Percentiles rank a stretch among this genome's conserved stretches.
Evolutionary conservation across 53 echinoderm and acorn worm genomes (phyloP).

Genomic region (Apostichopus leukothele): DNA sequence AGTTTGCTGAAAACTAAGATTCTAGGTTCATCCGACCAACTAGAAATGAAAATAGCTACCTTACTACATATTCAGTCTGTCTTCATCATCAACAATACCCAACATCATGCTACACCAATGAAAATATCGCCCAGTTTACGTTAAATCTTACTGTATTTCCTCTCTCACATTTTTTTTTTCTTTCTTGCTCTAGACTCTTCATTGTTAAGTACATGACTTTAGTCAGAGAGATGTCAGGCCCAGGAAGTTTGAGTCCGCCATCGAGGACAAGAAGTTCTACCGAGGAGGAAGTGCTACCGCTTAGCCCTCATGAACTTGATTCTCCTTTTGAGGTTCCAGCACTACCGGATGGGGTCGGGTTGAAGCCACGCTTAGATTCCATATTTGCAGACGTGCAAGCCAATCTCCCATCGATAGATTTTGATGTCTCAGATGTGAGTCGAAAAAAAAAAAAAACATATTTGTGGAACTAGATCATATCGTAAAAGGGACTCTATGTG

Average conservation of each 20-base stretch:
- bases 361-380: constrained; percentile 71
- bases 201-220: neutral
- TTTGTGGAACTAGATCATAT: no score
- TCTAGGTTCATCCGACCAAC: no score
- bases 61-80: no score
- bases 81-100: no score
- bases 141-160: no score
- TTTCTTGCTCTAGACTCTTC: neutral
- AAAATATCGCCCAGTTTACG: no score
- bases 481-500: no score
- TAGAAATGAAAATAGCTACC: no score
- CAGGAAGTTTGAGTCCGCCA: constrained; percentile 15
- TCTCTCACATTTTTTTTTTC: neutral
- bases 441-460: neutral
- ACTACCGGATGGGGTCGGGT: constrained; percentile 63
- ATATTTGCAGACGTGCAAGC: constrained; percentile 97
- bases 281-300: constrained; percentile 19
- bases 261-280: constrained; percentile 36
- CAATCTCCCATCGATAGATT: constrained; percentile 87
- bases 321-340: constrained; percentile 63
- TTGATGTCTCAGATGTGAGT: constrained; percentile 96
- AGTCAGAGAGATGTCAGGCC: constrained; percentile 1
- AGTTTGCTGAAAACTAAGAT: no score
- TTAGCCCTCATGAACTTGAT: constrained; percentile 36
- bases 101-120: no score